Base-by-base conservation (phyloP, 1,140 invertebrate species). In the Pseudomyrmex concolor region DNA sequence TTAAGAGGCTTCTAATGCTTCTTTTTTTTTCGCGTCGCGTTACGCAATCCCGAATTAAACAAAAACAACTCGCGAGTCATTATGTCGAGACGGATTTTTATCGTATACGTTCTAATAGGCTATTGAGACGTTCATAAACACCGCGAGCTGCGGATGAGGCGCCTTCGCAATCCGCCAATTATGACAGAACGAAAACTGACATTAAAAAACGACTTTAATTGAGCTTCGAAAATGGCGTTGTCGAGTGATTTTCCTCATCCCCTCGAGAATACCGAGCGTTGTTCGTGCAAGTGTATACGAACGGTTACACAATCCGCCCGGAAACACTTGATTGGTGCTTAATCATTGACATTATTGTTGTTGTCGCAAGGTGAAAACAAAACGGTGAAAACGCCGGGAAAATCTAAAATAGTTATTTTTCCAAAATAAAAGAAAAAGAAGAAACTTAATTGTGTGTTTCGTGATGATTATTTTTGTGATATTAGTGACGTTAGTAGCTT, bases 301-400 rank as follows among this genome's bases (percentile, higher is more conserved):
- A 48, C 8, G 63, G 81, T 91, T 89, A 73, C 71, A 84, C 78
- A 91, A 91, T 45, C 34, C 62, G 77, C 67, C 89, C 85, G 89
- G 89, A 90, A 91, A 86, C 59, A 70, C 66, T 81, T 86, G 63
- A 88, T 84, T 82, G 84, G 43, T 66, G 87, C 34, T 76, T 84
- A 88, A 88, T 89, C 84, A 78, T 84, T 74, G 17, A 57, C 78
- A 83, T 83, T 74, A 71, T 88, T 7, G 34, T 34, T 86, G 51
- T 63, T 68, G 67, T 15, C 60, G n/a, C 63, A n/a, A 43, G 51
- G 2, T 43, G 51, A 76, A 51, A 51, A 10, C 8, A 68, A 22
- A 13, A 77, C 50, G 34, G 22, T 63, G 22, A 13, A 76, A 51
- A 51, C 17, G 22, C 67, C 25, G 25, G n/a, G 15, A 64, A 67